Base-by-base conservation (phyloP, 2,113 vertebrate genomes). In the Caretta caretta region DNA sequence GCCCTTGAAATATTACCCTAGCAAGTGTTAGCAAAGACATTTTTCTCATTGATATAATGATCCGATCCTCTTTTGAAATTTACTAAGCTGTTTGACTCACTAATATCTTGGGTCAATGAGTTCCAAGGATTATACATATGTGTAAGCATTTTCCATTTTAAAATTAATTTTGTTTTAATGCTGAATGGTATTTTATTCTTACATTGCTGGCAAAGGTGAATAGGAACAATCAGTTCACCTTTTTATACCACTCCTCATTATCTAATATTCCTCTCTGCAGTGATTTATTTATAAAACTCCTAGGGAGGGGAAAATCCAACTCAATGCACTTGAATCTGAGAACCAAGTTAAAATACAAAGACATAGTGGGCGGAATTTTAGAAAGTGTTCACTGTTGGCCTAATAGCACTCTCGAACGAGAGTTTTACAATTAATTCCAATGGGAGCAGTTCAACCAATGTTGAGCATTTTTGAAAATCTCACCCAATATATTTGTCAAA, bases 41-140 rank as follows among this genome's bases (percentile, higher is more conserved):
- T 96, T 93, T 90, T 91, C 53, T 90, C 81, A 81, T 83, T 85
- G 69, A 83, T 3, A 1, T 88, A 57, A 65, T 49, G 10, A 22
- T 88, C 17, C 72, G 84, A 92, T 80, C 38, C 22, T 46, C 1
- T 94, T 94, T 94, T 93, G n/a, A 79, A 87, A 94, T 94, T 90
- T 83, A 53, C 57, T 27, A n/a, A 22, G 5, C 46, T 91, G 9
- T 59, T 8, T 76, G 69, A 22, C 8, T 82, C 69, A 79, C 76
- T 87, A 65, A 6, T 96, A 5, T 53, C 49, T 88, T 88, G 10
- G 1, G 1, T 85, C 90, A 90, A 56, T 72, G 48, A 91, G 11
- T 5, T 86, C 80, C n/a, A 83, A 22, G 42, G 1, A 69, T 48
- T 20, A 92, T 90, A 16, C 83, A 11, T 19, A 6, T 5, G 1